Conservation (phyloP, 1,140 invertebrate genomes). For the Aphelinus atriplicis region DNA sequence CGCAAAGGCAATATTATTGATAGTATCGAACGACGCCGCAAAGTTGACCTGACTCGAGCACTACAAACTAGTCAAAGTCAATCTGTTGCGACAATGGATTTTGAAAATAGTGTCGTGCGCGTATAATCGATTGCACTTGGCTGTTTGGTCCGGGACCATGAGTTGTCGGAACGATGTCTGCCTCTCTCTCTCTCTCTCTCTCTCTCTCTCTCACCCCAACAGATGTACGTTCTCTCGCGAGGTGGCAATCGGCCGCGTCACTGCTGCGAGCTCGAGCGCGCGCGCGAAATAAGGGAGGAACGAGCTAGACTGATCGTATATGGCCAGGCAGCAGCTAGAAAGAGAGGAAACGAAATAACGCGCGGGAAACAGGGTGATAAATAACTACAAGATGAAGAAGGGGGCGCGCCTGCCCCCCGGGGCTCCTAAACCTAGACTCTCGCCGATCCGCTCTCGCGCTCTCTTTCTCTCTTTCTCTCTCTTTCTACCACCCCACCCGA, state of each 20-base stretch:
- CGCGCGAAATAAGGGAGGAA: conserved; percentile 6
- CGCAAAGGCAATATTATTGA: too few relatives aligned
- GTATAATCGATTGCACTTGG: too few relatives aligned
- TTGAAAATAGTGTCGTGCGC: too few relatives aligned
- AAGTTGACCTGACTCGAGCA: too few relatives aligned
- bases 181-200: too few relatives aligned
- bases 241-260: conserved; percentile 44
- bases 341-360: conserved; percentile 38
- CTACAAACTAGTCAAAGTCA: too few relatives aligned
- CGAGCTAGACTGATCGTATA: conserved; percentile 16
- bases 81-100: too few relatives aligned
- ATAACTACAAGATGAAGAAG: conserved; percentile 64
- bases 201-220: too few relatives aligned
- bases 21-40: too few relatives aligned
- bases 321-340: conserved; percentile 16
- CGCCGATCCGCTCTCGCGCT: conserved; percentile 41
- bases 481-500: conserved; percentile 14
- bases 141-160: too few relatives aligned
- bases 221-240: neutral
- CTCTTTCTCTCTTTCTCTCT: conserved; percentile 44
- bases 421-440: conserved; percentile 61
- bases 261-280: conserved; percentile 29
- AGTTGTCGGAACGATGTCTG: too few relatives aligned
- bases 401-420: conserved; percentile 60
- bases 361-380: conserved; percentile 56